Evolutionary conservation across 2,888 invertebrate species (phyloP).

Genomic region (Antheraea assamensis): DNA sequence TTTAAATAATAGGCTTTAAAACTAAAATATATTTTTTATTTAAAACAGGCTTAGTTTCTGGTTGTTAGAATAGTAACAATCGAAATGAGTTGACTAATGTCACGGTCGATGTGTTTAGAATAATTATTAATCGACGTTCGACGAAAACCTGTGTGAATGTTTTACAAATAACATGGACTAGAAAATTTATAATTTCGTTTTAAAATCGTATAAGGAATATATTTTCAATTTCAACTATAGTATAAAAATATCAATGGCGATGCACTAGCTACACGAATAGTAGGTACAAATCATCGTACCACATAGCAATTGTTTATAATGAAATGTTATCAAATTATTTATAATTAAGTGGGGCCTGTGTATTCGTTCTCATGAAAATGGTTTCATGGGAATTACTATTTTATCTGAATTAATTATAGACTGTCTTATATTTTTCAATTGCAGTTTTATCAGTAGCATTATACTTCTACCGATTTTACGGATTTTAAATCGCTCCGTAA

Average conservation of each 20-base stretch:
- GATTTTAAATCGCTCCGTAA: no score
- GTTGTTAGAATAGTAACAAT: neutral
- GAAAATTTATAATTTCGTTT: neutral
- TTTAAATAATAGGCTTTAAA: neutral
- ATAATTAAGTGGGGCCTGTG: no score
- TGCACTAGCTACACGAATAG: no score
- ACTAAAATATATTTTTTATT: neutral
- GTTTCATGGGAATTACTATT: no score
- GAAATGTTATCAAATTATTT: neutral
- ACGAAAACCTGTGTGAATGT: conserved; percentile 12
- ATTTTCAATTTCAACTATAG: neutral
- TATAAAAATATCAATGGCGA: neutral
- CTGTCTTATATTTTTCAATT: no score
- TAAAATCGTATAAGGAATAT: neutral
- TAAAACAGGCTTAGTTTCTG: neutral
- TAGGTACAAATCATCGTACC: neutral
- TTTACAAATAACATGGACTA: neutral
- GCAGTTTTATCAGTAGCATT: no score
- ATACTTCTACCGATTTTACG: no score
- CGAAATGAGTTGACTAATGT: conserved; percentile 33
- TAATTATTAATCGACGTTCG: conserved; percentile 26
- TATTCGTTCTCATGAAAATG: no score
- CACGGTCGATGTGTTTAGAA: conserved; percentile 34
- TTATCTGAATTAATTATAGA: no score
- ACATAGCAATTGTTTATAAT: neutral